phyloP scores from a whole-genome alignment of 2,888 invertebrate species.

The Mongoloraphidia duomilia region DNA sequence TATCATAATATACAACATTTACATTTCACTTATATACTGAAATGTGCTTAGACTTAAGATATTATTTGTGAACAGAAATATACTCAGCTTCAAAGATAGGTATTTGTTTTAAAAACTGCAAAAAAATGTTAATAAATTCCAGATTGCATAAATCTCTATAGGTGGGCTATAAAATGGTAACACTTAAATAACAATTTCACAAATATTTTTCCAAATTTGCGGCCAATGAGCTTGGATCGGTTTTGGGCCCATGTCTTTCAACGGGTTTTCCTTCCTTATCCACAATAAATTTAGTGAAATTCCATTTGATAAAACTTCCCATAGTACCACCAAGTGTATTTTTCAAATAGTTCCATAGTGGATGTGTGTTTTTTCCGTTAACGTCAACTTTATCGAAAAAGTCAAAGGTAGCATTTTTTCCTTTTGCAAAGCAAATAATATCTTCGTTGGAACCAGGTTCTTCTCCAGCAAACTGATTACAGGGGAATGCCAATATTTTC shows the following conservation, averaged over 20 bases:
- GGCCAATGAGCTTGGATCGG: slow-evolving; percentile 24
- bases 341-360: slow-evolving; percentile 54
- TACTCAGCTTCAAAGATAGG: too few species aligned
- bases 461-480: slow-evolving; percentile 69
- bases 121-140: too few species aligned
- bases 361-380: slow-evolving; percentile 48
- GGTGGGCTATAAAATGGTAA: too few species aligned
- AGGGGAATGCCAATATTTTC: slow-evolving; percentile 71
- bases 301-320: slow-evolving; percentile 70
- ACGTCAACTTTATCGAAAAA: slow-evolving; percentile 59
- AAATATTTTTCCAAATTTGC: slow-evolving; percentile 25
- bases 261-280: slow-evolving; percentile 58
- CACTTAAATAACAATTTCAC: slow-evolving; percentile 15
- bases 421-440: slow-evolving; percentile 46
- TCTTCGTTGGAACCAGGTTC: slow-evolving; percentile 50
- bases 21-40: too few species aligned
- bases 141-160: too few species aligned
- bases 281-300: slow-evolving; percentile 76
- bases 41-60: too few species aligned
- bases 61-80: too few species aligned
- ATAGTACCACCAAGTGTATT: slow-evolving; percentile 35
- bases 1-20: too few species aligned
- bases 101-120: too few species aligned
- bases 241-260: slow-evolving; percentile 43
- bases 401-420: slow-evolving; percentile 52